Conservation (phyloP, 2,797 vertebrate species). For the Poeciliopsis presidionis region DNA sequence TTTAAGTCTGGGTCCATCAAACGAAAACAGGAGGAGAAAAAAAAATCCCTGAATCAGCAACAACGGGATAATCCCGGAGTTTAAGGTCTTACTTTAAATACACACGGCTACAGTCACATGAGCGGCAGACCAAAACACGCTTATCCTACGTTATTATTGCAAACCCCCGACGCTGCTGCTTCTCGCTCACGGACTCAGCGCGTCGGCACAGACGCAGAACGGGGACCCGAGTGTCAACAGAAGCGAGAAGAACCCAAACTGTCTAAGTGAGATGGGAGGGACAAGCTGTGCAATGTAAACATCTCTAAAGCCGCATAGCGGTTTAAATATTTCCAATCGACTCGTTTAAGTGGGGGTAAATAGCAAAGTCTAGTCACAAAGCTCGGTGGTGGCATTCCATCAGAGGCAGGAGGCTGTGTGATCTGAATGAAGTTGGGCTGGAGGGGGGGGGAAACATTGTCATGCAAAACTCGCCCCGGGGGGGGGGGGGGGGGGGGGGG, state of each 20-base stretch:
- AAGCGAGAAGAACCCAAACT: slow-evolving; percentile 33
- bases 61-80: slow-evolving; percentile 65
- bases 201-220: neutral
- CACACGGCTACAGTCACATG: slow-evolving; percentile 57
- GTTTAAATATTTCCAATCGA: slow-evolving; percentile 43
- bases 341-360: slow-evolving; percentile 18
- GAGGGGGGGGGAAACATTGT: slow-evolving; percentile 56
- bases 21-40: slow-evolving; percentile 34
- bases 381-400: slow-evolving; percentile 56
- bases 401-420: slow-evolving; percentile 28
- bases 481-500: too few species aligned
- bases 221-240: slow-evolving; percentile 16
- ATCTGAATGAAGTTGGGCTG: neutral
- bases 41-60: slow-evolving; percentile 32
- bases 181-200: slow-evolving; percentile 10
- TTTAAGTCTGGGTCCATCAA: slow-evolving; percentile 15
- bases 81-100: slow-evolving; percentile 67
- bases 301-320: slow-evolving; percentile 35
- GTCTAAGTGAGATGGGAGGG: slow-evolving; percentile 18
- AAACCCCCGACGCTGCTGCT: slow-evolving; percentile 11
- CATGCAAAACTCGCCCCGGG: slow-evolving; percentile 73
- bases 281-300: slow-evolving; percentile 55
- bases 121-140: slow-evolving; percentile 46
- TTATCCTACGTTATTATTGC: slow-evolving; percentile 33
- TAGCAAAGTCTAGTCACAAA: slow-evolving; percentile 42